Evolutionary conservation across 2,113 vertebrate species (phyloP).

Genomic region (Alexandromys fortis): DNA sequence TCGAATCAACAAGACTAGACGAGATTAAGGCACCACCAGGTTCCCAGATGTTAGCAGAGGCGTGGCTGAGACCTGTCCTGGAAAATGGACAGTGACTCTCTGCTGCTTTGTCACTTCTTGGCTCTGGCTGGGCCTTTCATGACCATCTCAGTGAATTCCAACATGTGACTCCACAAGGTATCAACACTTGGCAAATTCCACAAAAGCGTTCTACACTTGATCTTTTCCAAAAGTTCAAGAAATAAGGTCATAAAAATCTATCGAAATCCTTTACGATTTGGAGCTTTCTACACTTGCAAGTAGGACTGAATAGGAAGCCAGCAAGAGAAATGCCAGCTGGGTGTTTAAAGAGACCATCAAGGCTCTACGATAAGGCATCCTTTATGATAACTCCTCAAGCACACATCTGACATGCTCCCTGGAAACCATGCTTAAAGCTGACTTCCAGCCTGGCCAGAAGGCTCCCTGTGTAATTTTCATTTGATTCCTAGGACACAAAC

Average conservation of each 20-base stretch:
- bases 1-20: neutral
- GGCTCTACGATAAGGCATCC: neutral
- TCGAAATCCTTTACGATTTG: slow-evolving; percentile 6
- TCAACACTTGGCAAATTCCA: slow-evolving; percentile 52
- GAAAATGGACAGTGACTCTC: neutral
- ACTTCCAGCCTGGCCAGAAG: neutral
- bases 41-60: neutral
- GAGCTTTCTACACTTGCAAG: neutral
- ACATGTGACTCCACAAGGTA: slow-evolving; percentile 28
- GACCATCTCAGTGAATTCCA: slow-evolving; percentile 61
- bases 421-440: neutral
- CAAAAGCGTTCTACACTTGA: neutral
- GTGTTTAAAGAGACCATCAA: neutral
- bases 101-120: neutral
- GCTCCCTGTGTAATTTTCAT: neutral
- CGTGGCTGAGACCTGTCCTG: neutral
- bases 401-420: neutral
- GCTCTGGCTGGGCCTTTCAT: neutral
- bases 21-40: neutral
- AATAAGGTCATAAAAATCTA: slow-evolving; percentile 18
- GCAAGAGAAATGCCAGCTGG: neutral
- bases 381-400: neutral
- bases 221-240: neutral
- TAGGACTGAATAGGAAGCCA: neutral
- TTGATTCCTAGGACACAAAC: neutral